Base-by-base conservation (phyloP, 2,888 invertebrate species). In the Strigamia crassipes region DNA sequence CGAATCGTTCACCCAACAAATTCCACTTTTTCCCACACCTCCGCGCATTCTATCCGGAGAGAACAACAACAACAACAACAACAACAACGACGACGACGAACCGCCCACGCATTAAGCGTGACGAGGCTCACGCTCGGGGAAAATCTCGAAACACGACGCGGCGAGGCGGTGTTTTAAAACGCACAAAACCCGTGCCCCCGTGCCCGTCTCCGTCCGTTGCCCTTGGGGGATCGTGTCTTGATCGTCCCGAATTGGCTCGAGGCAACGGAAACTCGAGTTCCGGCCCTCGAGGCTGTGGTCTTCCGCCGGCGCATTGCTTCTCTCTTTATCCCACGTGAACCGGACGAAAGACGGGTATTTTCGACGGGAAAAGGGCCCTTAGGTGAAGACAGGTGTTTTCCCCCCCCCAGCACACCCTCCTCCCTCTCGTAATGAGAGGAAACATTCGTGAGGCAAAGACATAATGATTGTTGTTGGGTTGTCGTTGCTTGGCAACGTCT, bases 181-280 rank as follows among this genome's bases (percentile, higher is more conserved):
- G n/a, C n/a, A n/a, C n/a, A n/a, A n/a, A n/a, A n/a, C n/a, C n/a
- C n/a, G n/a, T n/a, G n/a, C n/a, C n/a, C n/a, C n/a, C n/a, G n/a
- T n/a, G n/a, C n/a, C n/a, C n/a, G n/a, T n/a, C n/a, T n/a, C 15
- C 51, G 51, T 51, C 51, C 51, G 10, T 51, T 51, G 51, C 51
- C 51, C 51, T 10, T 13, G n/a, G n/a, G 51, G 51, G 10, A 51
- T n/a, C 51, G 34, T 34, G n/a, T 51, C 51, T 51, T 51, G 10
- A 51, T 51, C 51, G n/a, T 51, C 13, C 51, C 15, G n/a, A 2
- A 51, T 2, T 51, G 15, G 5, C 51, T 51, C n/a, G 51, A 51
- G 51, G 51, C 51, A 51, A n/a, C 51, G 51, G 51, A 51, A 51
- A 51, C 51, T 51, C 51, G 51, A 51, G 51, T 51, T 51, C 51